Evolutionary conservation across 2,888 invertebrate genomes (phyloP).

Genomic region (Pyralis farinalis): DNA sequence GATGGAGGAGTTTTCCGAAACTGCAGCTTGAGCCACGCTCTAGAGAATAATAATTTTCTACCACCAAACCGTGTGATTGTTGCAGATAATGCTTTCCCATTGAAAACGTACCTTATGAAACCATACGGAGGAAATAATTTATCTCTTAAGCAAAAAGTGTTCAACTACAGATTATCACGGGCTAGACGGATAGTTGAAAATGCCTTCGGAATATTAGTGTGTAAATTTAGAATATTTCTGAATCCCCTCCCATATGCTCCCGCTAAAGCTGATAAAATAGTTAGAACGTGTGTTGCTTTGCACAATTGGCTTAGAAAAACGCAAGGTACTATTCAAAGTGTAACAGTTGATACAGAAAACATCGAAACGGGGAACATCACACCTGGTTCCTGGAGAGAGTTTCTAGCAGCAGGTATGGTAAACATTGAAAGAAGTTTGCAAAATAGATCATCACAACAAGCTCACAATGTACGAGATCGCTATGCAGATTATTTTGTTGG

Average conservation of each 20-base stretch:
- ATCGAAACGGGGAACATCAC: conserved; percentile 7
- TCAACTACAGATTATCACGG: too few species aligned
- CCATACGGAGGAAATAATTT: too few species aligned
- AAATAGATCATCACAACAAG: conserved; percentile 11
- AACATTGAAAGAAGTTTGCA: conserved; percentile 8
- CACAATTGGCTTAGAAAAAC: conserved; percentile 24
- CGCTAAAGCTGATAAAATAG: conserved; percentile 12
- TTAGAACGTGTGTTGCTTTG: conserved; percentile 18
- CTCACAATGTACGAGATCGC: conserved; percentile 12
- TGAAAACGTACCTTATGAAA: not conserved
- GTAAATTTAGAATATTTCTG: too few species aligned
- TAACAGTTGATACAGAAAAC: conserved; percentile 17
- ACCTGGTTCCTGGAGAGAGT: conserved; percentile 17
- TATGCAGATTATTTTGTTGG: conserved; percentile 20
- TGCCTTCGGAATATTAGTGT: too few species aligned
- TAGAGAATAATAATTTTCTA: not conserved
- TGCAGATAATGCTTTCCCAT: not conserved
- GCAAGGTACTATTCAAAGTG: conserved; percentile 3
- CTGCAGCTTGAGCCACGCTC: not conserved
- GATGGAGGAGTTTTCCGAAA: not conserved
- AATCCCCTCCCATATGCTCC: conserved; percentile 5
- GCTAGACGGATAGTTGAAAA: too few species aligned
- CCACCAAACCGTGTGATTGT: not conserved
- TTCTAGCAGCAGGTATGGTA: conserved; percentile 12
- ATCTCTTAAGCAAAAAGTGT: too few species aligned